A percentile compares a stretch with the other conserved stretches of the same genome.
Conservation (phyloP, 2,113 vertebrate species). For the Hyperopisus bebe region DNA sequence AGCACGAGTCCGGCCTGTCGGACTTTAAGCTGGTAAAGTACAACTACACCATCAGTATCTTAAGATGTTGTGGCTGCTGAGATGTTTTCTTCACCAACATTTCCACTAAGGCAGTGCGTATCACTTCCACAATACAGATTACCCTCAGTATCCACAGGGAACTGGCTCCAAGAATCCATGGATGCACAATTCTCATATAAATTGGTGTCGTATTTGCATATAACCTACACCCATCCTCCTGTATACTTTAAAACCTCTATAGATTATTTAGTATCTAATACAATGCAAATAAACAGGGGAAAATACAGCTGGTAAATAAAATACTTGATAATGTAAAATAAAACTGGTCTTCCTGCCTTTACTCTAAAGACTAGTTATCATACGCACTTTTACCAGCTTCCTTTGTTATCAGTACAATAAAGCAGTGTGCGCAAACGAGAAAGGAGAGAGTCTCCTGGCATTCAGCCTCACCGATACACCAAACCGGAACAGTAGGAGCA, state of each 20-base stretch:
- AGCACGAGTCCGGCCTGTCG: background rate
- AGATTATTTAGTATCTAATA: background rate
- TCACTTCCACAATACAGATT: background rate
- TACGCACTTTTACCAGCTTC: background rate
- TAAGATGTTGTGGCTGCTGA: background rate
- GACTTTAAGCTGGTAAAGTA: background rate
- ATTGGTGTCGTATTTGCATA: background rate
- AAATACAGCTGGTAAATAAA: background rate
- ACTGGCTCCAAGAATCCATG: background rate
- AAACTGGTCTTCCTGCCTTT: background rate
- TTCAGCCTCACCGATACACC: background rate
- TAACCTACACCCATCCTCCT: background rate
- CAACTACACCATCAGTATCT: background rate
- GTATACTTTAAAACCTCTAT: background rate
- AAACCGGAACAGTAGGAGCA: background rate
- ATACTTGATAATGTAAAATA: background rate
- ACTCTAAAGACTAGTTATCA: background rate
- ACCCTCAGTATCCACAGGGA: background rate
- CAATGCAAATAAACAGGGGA: background rate
- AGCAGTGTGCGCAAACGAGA: background rate
- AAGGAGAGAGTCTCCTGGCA: background rate
- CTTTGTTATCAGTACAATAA: background rate
- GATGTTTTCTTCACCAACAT: background rate
- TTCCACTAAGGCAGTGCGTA: background rate
- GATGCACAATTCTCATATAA: background rate